A percentile compares a stretch with the other conserved stretches of the same genome.
phyloP scores from a whole-genome alignment of 2,888 invertebrate species.

The Adineta ricciae region DNA sequence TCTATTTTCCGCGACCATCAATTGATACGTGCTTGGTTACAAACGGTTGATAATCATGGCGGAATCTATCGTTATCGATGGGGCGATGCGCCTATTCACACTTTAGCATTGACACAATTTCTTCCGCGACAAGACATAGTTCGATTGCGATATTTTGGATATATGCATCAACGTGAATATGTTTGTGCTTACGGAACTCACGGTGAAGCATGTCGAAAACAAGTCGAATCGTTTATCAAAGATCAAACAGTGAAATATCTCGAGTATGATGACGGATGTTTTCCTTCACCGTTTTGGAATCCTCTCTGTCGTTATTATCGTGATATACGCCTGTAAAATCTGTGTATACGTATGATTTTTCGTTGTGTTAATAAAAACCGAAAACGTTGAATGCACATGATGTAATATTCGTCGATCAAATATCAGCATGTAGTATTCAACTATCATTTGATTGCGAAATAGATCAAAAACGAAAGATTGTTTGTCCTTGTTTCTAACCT shows the following conservation, averaged over 20 bases:
- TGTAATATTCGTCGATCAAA: neutral
- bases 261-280: neutral
- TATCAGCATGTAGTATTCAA: neutral
- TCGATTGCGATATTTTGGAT: neutral
- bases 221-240: neutral
- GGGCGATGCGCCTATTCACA: neutral
- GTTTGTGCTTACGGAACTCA: neutral
- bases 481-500: neutral
- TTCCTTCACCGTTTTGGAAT: neutral
- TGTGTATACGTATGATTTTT: neutral
- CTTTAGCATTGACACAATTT: neutral
- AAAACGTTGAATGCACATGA: neutral
- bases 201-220: neutral
- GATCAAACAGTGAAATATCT: neutral
- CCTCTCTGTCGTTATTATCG: neutral
- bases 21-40: neutral
- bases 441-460: neutral
- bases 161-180: neutral
- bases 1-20: neutral
- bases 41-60: neutral
- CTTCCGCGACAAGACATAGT: neutral
- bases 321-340: neutral
- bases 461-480: neutral
- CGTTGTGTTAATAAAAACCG: neutral
- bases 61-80: neutral